phyloP scores from a whole-genome alignment of 1,140 invertebrate species.

The Papilio xuthus region DNA sequence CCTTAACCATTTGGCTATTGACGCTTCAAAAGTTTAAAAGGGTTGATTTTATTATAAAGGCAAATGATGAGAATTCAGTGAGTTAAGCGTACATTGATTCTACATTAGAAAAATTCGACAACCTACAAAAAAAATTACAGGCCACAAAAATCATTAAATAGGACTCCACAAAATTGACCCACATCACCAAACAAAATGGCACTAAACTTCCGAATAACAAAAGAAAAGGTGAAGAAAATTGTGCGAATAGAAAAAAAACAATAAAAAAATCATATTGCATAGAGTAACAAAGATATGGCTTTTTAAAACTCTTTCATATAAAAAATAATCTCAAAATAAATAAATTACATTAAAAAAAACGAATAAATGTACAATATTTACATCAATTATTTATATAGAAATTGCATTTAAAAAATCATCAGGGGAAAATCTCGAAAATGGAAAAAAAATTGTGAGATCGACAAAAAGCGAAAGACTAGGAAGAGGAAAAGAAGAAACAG shows the following conservation, averaged over 20 bases:
- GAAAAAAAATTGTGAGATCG: constrained; percentile 58
- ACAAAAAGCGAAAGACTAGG: constrained; percentile 60
- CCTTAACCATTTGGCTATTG: too few species aligned
- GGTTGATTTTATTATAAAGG: constrained; percentile 26
- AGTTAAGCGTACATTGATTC: constrained; percentile 77
- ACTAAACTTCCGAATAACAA: constrained; percentile 51
- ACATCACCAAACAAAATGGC: constrained; percentile 66
- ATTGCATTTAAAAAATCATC: constrained; percentile 61
- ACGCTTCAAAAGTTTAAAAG: background rate
- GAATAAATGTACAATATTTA: constrained; percentile 80
- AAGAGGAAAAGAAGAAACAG: constrained; percentile 65
- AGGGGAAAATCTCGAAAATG: constrained; percentile 53
- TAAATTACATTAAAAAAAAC: constrained; percentile 74
- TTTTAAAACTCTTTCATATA: constrained; percentile 68
- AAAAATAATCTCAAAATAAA: constrained; percentile 76
- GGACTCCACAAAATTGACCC: constrained; percentile 63
- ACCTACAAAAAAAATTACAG: constrained; percentile 69
- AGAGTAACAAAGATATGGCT: constrained; percentile 76
- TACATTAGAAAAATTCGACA: constrained; percentile 77
- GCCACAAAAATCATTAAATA: constrained; percentile 58
- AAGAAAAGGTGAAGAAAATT: constrained; percentile 45
- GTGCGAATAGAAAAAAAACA: constrained; percentile 53
- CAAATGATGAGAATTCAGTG: constrained; percentile 52
- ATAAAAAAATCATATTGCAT: constrained; percentile 59
- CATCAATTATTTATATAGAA: constrained; percentile 75